Percentiles rank a stretch among this genome's conserved stretches.
phyloP scores from a whole-genome alignment of 2,888 invertebrate species.

The Hermaeophaga mercurialis region DNA sequence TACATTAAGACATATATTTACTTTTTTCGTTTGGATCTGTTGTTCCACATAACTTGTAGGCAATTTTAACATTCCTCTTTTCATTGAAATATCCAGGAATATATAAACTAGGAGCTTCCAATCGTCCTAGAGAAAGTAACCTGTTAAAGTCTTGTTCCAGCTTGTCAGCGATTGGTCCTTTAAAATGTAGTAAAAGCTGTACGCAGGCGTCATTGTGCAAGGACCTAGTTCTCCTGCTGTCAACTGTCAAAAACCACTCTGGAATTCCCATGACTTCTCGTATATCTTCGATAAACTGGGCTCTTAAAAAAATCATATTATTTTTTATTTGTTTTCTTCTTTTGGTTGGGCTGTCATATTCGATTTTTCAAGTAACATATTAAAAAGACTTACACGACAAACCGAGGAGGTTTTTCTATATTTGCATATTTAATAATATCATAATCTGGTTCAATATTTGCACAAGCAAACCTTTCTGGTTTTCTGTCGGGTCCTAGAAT shows the following conservation, averaged over 20 bases:
- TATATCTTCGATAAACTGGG: slow-evolving; percentile 82
- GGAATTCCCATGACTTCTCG: slow-evolving; percentile 83
- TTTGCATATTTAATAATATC: slow-evolving; percentile 90
- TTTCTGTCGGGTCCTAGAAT: slow-evolving; percentile 78
- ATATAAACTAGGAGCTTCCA: slow-evolving; percentile 75
- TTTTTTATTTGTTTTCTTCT: no score
- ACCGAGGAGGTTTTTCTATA: slow-evolving; percentile 83
- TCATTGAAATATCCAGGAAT: slow-evolving; percentile 76
- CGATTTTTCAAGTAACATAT: no score
- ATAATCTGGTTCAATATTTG: slow-evolving; percentile 88
- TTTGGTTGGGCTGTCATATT: no score
- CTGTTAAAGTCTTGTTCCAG: slow-evolving; percentile 81
- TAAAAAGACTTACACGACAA: slow-evolving; percentile 79
- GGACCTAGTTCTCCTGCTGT: slow-evolving; percentile 77
- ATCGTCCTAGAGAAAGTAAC: slow-evolving; percentile 73
- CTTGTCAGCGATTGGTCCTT: slow-evolving; percentile 77
- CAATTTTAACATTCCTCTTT: slow-evolving; percentile 72
- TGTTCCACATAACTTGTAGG: slow-evolving; percentile 77
- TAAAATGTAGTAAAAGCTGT: slow-evolving; percentile 86
- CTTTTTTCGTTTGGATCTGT: slow-evolving; percentile 76
- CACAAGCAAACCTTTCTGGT: slow-evolving; percentile 80
- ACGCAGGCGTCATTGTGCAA: slow-evolving; percentile 81
- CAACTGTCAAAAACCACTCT: slow-evolving; percentile 87
- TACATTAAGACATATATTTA: no score
- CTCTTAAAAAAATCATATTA: no score